Percentiles rank a stretch among this genome's conserved stretches.
phyloP scores from a whole-genome alignment of 2,113 vertebrate genomes.

The Hyla sarda region DNA sequence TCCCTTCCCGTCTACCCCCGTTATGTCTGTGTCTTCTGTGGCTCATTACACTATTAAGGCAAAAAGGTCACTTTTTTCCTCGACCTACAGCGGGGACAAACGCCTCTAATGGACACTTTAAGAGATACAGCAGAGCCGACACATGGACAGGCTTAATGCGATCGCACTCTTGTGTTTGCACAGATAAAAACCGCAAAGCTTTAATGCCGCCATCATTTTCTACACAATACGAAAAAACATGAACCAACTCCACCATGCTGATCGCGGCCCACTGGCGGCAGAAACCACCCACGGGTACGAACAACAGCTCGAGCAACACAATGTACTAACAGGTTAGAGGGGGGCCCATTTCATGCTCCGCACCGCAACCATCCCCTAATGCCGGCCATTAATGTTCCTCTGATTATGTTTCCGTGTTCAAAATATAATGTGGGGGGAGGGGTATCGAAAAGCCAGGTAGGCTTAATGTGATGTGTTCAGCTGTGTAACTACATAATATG shows the following conservation, averaged over 20 bases:
- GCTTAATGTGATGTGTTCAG: neutral
- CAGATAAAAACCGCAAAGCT: conserved; percentile 23
- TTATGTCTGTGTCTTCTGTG: neutral
- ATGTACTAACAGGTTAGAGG: conserved; percentile 20
- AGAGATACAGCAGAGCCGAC: conserved; percentile 2
- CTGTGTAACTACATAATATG: neutral
- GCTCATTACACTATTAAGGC: neutral
- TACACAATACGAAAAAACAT: conserved; percentile 12
- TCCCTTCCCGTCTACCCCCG: neutral
- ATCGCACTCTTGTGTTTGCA: conserved; percentile 38
- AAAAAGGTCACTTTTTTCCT: neutral
- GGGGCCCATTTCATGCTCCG: neutral
- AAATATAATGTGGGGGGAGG: neutral
- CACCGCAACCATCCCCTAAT: neutral
- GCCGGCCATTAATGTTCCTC: neutral
- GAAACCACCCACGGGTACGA: conserved; percentile 10
- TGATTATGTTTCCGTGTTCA: neutral
- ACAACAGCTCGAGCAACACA: conserved; percentile 1
- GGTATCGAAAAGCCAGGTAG: neutral
- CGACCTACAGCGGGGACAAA: neutral
- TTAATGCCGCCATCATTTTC: neutral
- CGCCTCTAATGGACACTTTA: conserved; percentile 17
- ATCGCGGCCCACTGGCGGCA: neutral
- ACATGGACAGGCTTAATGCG: conserved; percentile 44
- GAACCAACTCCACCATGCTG: neutral